These are phyloP conservation scores for Tretioscincus oriximinensis DNA, from an alignment of 2,113 vertebrate species.

Conservation along the genomic window DNA sequence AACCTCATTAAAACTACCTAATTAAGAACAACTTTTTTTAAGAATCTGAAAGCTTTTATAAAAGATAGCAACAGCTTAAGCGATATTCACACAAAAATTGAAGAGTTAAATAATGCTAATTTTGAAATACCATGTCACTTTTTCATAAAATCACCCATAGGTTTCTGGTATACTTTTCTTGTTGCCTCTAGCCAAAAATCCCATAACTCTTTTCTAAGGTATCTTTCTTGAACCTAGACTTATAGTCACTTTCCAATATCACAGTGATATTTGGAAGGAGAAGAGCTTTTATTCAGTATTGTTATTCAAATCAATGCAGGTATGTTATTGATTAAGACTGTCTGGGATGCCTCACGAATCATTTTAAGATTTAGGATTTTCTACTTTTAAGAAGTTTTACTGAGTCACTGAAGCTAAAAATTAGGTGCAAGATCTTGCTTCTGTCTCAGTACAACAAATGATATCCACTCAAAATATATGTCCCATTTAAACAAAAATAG, in stretches of 20 bases:
- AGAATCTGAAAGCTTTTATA: constrained; percentile 22
- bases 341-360: not conserved
- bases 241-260: constrained; percentile 13
- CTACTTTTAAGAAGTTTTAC: not conserved
- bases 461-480: not conserved
- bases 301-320: constrained; percentile 33
- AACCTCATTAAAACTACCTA: not conserved
- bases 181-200: not conserved
- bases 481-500: not conserved
- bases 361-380: not conserved
- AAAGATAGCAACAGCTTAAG: not conserved
- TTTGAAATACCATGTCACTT: constrained; percentile 2
- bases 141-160: not conserved
- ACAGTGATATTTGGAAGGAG: not conserved
- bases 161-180: not conserved
- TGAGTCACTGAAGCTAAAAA: not conserved
- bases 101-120: not conserved
- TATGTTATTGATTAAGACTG: not conserved
- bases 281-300: not conserved
- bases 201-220: not conserved
- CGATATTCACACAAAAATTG: not conserved
- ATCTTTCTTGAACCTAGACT: constrained; percentile 26
- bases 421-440: not conserved
- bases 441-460: not conserved
- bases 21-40: constrained; percentile 5